Base-by-base conservation (phyloP, 2,888 invertebrate genomes). In the Dorcus hopei region DNA sequence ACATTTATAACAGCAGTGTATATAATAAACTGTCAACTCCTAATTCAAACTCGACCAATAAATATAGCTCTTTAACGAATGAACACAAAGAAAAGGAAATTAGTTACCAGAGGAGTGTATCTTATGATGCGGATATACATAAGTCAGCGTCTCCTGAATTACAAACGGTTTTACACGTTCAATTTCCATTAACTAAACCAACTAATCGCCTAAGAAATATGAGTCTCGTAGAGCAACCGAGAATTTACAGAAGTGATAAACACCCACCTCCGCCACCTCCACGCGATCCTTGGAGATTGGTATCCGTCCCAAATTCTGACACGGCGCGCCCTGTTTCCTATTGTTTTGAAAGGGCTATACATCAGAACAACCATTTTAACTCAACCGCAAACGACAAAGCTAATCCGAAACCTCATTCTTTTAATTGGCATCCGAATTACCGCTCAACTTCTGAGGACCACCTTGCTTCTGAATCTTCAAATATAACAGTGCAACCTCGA, bases 191-290 rank as follows among this genome's bases (percentile, higher is more conserved):
- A 14, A 66, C 70, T 23, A 71, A 70, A 65, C 72, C 73, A 19
- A 68, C 69, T 52, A 43, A 58, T 49, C 68, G 65, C 9, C 50
- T 48, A 51, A 67, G 74, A 57, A 75, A 75, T 65, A 63, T 72
- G 23, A 74, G 71, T 62, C 62, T 75, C 26, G 68, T 74, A 9
- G 76, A 76, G 38, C 59, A 58, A 26, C 55, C 58, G 9, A 53
- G 54, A 42, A 38, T 58, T 39, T 54, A 55, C 14, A 54, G 51
- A 48, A 33, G 38, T 9, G 48, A 43, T 33, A 62, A 56, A 38
- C 64, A 65, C 40, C 90, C 91, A 4, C 91, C 92, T 0, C 87
- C 88, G 3, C 91, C 91, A 33, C 91, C 92, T 0, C 91, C 91
- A n/a, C 80, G 89, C 67, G 90, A 89, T 76, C 90, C 88, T 68